Evolutionary conservation across 1,140 invertebrate genomes (phyloP).

Genomic region (Drosophila teissieri): DNA sequence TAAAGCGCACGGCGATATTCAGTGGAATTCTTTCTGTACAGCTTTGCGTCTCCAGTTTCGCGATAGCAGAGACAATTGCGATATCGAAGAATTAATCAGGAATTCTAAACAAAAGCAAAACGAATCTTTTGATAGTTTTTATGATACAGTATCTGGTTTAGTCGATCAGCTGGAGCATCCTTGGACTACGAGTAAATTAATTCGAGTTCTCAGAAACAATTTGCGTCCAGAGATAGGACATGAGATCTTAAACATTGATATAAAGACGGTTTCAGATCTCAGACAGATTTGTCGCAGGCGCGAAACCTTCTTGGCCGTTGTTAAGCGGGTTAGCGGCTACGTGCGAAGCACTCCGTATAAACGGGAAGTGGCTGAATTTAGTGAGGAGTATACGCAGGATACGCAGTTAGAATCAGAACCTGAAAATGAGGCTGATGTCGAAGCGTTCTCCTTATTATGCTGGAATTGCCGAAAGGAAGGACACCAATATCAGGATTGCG

Average conservation of each 20-base stretch:
- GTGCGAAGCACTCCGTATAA: not conserved
- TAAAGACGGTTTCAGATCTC: not conserved
- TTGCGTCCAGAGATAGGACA: not conserved
- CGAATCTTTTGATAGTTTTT: not conserved
- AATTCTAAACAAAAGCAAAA: no score
- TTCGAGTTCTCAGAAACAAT: slow-evolving; percentile 1
- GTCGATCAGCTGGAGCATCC: slow-evolving; percentile 1
- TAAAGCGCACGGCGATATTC: no score
- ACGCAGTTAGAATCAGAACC: no score
- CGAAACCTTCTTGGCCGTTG: not conserved
- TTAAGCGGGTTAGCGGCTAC: not conserved
- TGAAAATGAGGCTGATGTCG: no score
- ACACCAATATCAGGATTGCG: no score
- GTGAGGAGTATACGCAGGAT: not conserved
- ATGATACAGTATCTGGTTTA: not conserved
- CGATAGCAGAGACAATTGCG: no score
- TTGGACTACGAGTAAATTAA: not conserved
- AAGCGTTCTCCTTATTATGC: no score
- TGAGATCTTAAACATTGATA: not conserved
- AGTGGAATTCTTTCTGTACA: no score
- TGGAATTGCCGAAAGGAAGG: no score
- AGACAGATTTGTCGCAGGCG: not conserved
- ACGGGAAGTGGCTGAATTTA: not conserved
- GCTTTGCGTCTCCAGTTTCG: no score
- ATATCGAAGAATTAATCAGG: no score